Evolutionary conservation across 2,797 vertebrate species (phyloP).

Genomic region (Dallia pectoralis): DNA sequence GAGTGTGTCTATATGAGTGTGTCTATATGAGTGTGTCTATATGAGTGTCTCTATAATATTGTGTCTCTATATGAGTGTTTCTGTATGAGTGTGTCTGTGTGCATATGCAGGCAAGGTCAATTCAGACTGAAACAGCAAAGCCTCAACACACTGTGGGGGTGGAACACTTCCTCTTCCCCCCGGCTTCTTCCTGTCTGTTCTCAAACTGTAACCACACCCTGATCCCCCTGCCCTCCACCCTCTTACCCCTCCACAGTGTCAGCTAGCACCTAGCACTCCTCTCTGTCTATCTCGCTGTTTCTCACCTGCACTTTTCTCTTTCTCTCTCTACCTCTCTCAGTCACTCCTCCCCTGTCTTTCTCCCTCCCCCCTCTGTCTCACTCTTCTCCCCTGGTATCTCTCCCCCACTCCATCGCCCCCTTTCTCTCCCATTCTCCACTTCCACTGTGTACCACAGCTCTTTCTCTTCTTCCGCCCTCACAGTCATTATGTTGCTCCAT

Average conservation of each 20-base stretch:
- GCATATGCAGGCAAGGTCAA: slow-evolving; percentile 54
- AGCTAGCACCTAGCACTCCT: no score
- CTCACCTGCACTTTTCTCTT: no score
- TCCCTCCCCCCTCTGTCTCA: not conserved
- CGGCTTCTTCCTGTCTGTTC: slow-evolving; percentile 68
- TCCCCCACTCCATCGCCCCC: no score
- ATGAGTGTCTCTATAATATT: slow-evolving; percentile 42
- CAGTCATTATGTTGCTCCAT: not conserved
- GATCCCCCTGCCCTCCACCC: slow-evolving; percentile 29
- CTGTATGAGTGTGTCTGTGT: slow-evolving; percentile 21
- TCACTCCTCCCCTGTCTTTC: not conserved
- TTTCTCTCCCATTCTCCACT: no score
- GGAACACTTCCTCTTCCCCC: slow-evolving; percentile 76
- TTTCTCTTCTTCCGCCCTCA: not conserved
- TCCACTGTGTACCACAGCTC: no score
- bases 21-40: slow-evolving; percentile 3
- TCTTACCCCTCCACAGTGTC: slow-evolving; percentile 18
- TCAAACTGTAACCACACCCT: slow-evolving; percentile 73
- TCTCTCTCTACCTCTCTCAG: not conserved
- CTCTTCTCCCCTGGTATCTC: not conserved
- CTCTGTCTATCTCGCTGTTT: no score
- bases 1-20: slow-evolving; percentile 10
- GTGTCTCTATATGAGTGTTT: slow-evolving; percentile 5
- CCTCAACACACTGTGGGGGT: slow-evolving; percentile 70
- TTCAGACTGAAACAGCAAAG: slow-evolving; percentile 47